These are phyloP conservation scores for Esperia sulphurella DNA, from an alignment of 2,888 invertebrate genomes.

Conservation along the genomic window DNA sequence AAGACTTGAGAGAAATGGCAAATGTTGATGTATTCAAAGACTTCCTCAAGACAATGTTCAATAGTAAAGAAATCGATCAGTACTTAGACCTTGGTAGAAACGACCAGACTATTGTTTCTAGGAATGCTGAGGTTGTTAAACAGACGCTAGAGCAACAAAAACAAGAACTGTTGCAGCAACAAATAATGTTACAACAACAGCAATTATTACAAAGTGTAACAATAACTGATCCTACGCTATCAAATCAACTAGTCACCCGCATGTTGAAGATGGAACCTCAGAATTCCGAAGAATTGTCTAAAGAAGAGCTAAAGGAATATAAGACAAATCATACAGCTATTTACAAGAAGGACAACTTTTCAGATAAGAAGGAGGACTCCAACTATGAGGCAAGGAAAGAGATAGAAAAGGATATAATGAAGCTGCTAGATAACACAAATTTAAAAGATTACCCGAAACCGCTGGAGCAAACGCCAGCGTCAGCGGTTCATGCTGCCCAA, in stretches of 20 bases:
- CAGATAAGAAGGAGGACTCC: background rate
- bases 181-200: background rate
- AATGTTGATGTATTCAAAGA: slow-evolving; percentile 37
- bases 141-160: background rate
- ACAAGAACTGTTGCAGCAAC: background rate
- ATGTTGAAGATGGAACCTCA: background rate
- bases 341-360: background rate
- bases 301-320: background rate
- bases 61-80: slow-evolving; percentile 32
- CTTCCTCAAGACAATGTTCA: slow-evolving; percentile 42
- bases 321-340: background rate
- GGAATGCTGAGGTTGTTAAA: background rate
- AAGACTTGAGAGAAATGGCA: slow-evolving; percentile 25
- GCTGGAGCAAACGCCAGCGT: slow-evolving; percentile 3
- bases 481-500: no score
- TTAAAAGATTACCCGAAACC: slow-evolving; percentile 25
- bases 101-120: background rate
- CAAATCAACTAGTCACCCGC: background rate
- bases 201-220: background rate
- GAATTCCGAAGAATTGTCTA: background rate
- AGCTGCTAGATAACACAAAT: slow-evolving; percentile 36
- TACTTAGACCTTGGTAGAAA: slow-evolving; percentile 15
- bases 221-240: background rate
- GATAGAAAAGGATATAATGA: slow-evolving; percentile 20
- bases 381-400: slow-evolving; percentile 3